Percentiles rank a stretch among this genome's conserved stretches.
Evolutionary conservation across 1,140 invertebrate species (phyloP).

Genomic region (Heliconius congener): DNA sequence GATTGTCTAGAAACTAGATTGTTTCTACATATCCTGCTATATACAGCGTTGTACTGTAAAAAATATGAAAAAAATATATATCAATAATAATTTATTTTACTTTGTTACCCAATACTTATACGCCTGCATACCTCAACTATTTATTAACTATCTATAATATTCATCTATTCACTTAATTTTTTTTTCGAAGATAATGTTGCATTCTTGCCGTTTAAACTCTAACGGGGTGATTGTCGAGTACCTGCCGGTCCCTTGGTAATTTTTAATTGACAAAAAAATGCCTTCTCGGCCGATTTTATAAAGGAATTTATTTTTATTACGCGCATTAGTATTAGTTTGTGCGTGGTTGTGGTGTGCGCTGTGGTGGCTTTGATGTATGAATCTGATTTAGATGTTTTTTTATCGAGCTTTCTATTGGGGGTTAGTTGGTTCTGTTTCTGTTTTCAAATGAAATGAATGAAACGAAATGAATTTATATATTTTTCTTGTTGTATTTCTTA

Average conservation of each 20-base stretch:
- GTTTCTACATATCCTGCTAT: too few species aligned
- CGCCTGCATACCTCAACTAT: background rate
- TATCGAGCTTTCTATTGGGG: background rate
- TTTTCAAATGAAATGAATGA: too few species aligned
- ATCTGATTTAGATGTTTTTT: background rate
- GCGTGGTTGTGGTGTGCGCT: slow-evolving; percentile 48
- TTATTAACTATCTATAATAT: slow-evolving; percentile 5
- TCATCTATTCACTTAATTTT: slow-evolving; percentile 2
- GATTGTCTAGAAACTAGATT: background rate
- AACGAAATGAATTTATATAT: too few species aligned
- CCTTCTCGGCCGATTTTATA: slow-evolving; percentile 61
- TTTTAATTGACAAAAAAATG: slow-evolving; percentile 78
- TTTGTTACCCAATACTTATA: background rate
- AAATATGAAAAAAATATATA: too few species aligned
- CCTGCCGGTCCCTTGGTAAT: slow-evolving; percentile 67
- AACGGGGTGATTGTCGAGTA: slow-evolving; percentile 53
- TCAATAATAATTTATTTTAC: background rate
- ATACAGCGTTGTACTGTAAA: too few species aligned
- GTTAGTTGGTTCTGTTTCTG: too few species aligned
- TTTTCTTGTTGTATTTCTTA: too few species aligned
- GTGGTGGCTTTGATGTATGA: slow-evolving; percentile 33
- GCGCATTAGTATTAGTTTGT: slow-evolving; percentile 46
- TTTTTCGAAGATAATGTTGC: slow-evolving; percentile 2
- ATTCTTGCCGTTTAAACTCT: slow-evolving; percentile 13
- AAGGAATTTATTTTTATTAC: slow-evolving; percentile 75